Base-by-base conservation (phyloP, 2,113 vertebrate species). In the Stegastes partitus region DNA sequence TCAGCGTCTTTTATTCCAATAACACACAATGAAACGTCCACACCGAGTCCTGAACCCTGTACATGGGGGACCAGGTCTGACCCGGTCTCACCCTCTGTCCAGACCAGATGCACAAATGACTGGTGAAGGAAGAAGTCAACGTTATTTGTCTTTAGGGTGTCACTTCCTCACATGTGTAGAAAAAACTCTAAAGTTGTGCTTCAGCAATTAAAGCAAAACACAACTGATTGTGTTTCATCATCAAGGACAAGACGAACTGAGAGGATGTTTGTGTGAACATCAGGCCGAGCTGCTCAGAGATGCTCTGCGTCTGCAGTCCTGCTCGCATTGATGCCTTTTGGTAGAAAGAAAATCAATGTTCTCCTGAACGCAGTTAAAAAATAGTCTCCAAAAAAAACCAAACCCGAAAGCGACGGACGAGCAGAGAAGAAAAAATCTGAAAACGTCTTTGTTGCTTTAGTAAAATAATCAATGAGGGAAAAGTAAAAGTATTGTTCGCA, bases 381-480 rank as follows among this genome's bases (percentile, higher is more conserved):
- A 45, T n/a, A 56, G 45, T 57, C 65, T 67, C 49, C 26, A 28
- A 34, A 7, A 34, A 34, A 34, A 34, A 39, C 69, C 69, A 37
- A 72, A 57, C 0, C 28, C 47, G 18, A 37, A 37, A 74, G 26
- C 50, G 49, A 22, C 2, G 1, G 49, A 44, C 26, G 22, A 66
- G 7, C 2, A 39, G 51, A 50, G 34, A 53, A 62, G 8, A 23
- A 42, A n/a, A 67, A 63, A 49, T 62, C 3, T 22, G 7, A 59
- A 78, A 64, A 63, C 58, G 19, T 22, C 18, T 78, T 72, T 74
- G 59, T 79, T 77, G 25, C 9, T 56, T 64, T 47, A n/a, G 61
- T 64, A 68, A 74, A 76, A 74, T 70, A 64, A 72, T 77, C 69
- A 77, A 42, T 53, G 49, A 26, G 22, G 42, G 61, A 63, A 34